A percentile compares a stretch with the other conserved stretches of the same genome.
Conservation (phyloP, 2,113 vertebrate species). For the Cettia cetti region DNA sequence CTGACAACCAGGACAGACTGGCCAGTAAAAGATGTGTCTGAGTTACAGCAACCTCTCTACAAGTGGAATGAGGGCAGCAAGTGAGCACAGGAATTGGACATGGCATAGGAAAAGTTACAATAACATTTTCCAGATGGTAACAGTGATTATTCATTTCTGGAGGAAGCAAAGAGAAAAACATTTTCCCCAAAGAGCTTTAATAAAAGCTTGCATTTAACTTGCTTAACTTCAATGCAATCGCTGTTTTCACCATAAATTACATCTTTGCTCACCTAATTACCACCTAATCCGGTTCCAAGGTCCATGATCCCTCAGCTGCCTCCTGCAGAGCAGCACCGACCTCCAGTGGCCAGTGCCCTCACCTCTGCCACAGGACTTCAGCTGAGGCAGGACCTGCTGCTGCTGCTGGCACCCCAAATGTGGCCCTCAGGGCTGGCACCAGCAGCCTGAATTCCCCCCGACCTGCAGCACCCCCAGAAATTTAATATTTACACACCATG, state of each 20-base stretch:
- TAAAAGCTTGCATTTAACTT: background rate
- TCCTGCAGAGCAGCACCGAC: background rate
- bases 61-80: background rate
- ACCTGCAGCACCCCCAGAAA: background rate
- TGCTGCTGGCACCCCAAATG: background rate
- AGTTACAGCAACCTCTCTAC: background rate
- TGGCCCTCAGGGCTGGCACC: background rate
- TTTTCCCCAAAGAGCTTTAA: background rate
- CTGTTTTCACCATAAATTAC: background rate
- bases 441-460: background rate
- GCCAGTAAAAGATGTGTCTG: background rate
- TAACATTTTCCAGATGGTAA: conserved; percentile 29
- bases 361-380: fast-evolving
- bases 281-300: background rate
- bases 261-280: background rate
- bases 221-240: background rate
- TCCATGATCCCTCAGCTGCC: background rate
- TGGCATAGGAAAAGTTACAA: background rate
- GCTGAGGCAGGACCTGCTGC: background rate
- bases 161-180: background rate
- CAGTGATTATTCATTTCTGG: background rate
- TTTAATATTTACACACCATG: background rate
- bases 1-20: background rate
- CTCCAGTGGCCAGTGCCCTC: background rate
- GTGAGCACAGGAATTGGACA: background rate